Evolutionary conservation across 2,888 invertebrate genomes (phyloP), one percentile per base, ranked within the genome.

Genomic region (Oscheius sp.): DNA sequence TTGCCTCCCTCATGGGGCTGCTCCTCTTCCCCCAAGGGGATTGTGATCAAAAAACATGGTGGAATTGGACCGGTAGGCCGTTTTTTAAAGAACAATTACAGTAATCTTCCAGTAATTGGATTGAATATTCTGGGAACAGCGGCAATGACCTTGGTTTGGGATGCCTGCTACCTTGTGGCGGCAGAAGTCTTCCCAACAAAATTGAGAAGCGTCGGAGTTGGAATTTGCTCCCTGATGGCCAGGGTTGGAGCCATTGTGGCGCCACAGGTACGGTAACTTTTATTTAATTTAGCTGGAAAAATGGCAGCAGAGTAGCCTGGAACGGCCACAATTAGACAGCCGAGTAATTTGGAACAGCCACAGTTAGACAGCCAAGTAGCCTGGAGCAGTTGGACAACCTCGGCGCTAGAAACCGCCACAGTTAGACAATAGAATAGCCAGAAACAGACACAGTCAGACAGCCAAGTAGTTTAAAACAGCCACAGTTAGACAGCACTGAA

Each of bases 121-220:
- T 72, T 84, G 68, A 86, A 87, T 68, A 76, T 86, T 27, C 70
- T 84, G 25, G 87, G 87, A 6, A 79, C 79, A 2, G 76, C 84
- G 0, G 80, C 86, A 64, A 87, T 87, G 73, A 87, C 87, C 61
- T 75, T 85, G 74, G 85, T 84, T 13, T 86, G 87, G 86, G 86
- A 86, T 59, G 86, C 86, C 0, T 85, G 84, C 68, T 86, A 86
- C 69, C 75, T 86, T 9, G 84, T 85, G 13, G 84, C 84, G 3
- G 85, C 84, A n/a, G 86, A 86, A 69, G 77, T 78, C 25, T 84
- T 86, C 59, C 82, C 82, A 2, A 82, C 82, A 1, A 71, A 74
- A 35, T 71, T 82, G 35, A 46, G 82, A 12, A 76, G 77, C 0
- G 77, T 81, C 35, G 69, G 75, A 16, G 27, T 84, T 21, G 85